phyloP scores from a whole-genome alignment of 2,888 invertebrate species.

The Tineola bisselliella region DNA sequence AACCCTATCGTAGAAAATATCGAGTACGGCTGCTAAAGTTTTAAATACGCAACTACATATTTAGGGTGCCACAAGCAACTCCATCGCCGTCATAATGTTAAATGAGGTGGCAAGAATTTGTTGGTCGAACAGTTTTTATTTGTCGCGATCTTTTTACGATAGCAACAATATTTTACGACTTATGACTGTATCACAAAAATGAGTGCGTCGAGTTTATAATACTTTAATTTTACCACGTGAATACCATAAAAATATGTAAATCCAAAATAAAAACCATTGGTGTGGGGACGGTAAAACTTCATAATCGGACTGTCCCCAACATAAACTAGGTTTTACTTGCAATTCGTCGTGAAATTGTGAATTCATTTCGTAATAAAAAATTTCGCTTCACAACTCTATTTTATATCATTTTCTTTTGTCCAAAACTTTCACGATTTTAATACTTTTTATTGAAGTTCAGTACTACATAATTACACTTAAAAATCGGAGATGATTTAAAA shows the following conservation, averaged over 20 bases:
- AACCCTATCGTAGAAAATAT: no score
- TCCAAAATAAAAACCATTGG: slow-evolving; percentile 51
- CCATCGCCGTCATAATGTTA: slow-evolving; percentile 23
- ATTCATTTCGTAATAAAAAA: neutral
- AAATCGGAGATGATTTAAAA: no score
- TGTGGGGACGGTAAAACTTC: slow-evolving; percentile 41
- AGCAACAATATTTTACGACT: slow-evolving; percentile 59
- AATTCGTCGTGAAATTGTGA: neutral
- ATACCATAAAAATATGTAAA: slow-evolving; percentile 65
- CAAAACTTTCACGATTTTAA: no score
- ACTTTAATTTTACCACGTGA: slow-evolving; percentile 65
- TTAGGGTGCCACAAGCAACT: neutral
- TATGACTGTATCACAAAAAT: slow-evolving; percentile 45
- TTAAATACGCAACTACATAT: neutral
- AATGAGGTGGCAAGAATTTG: slow-evolving; percentile 44
- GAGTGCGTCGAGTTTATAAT: slow-evolving; percentile 49
- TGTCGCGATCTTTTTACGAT: slow-evolving; percentile 47
- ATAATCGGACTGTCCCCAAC: slow-evolving; percentile 28
- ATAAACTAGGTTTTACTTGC: neutral
- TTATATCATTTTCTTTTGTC: no score
- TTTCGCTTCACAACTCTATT: no score
- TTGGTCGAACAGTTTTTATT: slow-evolving; percentile 56
- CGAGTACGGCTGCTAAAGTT: neutral
- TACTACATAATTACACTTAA: no score
- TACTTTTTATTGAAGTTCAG: no score